Conservation (phyloP, 2,888 invertebrate genomes). For the Emmelina monodactyla region DNA sequence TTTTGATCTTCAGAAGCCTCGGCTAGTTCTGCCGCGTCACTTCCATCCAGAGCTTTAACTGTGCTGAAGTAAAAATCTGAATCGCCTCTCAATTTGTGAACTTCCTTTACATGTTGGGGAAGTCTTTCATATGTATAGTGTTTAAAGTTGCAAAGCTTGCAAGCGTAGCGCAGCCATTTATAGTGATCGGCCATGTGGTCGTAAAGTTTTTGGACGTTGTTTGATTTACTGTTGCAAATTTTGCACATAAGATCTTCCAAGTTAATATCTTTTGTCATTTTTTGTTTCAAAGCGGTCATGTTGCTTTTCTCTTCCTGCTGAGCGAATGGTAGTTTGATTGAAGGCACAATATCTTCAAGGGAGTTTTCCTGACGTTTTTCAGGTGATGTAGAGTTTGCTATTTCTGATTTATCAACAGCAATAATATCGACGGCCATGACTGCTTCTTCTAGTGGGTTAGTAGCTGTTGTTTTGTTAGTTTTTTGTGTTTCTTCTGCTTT, state of each 20-base stretch:
- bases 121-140: constrained; percentile 72
- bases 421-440: constrained; percentile 20
- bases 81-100: constrained; percentile 68
- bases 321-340: constrained; percentile 34
- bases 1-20: constrained; percentile 28
- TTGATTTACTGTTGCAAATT: constrained; percentile 57
- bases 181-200: constrained; percentile 72
- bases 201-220: constrained; percentile 57
- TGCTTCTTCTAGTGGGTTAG: constrained; percentile 18
- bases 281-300: constrained; percentile 38
- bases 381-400: constrained; percentile 23
- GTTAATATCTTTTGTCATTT: constrained; percentile 44
- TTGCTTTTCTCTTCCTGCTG: constrained; percentile 47
- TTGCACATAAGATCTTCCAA: constrained; percentile 50
- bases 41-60: constrained; percentile 48
- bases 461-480: neutral
- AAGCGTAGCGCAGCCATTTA: constrained; percentile 78
- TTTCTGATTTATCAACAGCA: constrained; percentile 23
- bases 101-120: constrained; percentile 69
- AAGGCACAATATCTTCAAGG: constrained; percentile 16
- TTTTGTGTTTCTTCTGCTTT: neutral
- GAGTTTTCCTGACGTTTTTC: constrained; percentile 19
- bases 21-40: constrained; percentile 40
- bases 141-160: constrained; percentile 76
- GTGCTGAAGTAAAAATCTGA: constrained; percentile 57